Evolutionary conservation across 2,888 invertebrate genomes (phyloP).

Genomic region (Saturnia pavonia): DNA sequence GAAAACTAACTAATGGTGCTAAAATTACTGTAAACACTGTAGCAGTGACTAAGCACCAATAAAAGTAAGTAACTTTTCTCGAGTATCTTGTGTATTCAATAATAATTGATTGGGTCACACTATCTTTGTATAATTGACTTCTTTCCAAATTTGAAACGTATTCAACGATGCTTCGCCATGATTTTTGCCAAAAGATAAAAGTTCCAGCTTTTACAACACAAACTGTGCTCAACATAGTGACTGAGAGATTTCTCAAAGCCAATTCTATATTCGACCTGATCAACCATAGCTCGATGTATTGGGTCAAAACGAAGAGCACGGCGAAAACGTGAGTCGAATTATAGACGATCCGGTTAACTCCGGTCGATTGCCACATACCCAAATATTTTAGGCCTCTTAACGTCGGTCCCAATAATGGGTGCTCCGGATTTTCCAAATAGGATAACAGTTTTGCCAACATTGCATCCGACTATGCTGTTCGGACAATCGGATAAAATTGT

Average conservation of each 20-base stretch:
- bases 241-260: constrained; percentile 62
- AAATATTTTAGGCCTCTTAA: constrained; percentile 50
- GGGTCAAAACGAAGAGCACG: constrained; percentile 55
- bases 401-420: constrained; percentile 57
- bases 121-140: constrained; percentile 45
- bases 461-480: not conserved
- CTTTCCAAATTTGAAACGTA: constrained; percentile 56
- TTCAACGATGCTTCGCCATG: constrained; percentile 54
- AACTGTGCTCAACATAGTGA: constrained; percentile 62
- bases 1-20: constrained; percentile 53
- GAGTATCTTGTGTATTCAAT: constrained; percentile 58
- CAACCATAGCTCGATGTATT: constrained; percentile 63
- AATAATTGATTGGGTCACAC: constrained; percentile 40
- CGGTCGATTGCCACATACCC: constrained; percentile 55
- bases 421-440: constrained; percentile 40
- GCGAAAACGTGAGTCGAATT: constrained; percentile 49
- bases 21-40: constrained; percentile 59
- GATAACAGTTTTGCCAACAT: constrained; percentile 25
- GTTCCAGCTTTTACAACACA: constrained; percentile 61
- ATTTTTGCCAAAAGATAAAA: constrained; percentile 56
- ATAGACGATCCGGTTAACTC: constrained; percentile 36
- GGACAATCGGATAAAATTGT: not conserved
- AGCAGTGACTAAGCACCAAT: constrained; percentile 56
- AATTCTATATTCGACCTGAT: constrained; percentile 51
- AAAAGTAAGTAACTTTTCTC: constrained; percentile 57